Percentiles rank a stretch among this genome's conserved stretches.
Conservation (phyloP, 2,113 vertebrate genomes). For the Acanthochromis polyacanthus region DNA sequence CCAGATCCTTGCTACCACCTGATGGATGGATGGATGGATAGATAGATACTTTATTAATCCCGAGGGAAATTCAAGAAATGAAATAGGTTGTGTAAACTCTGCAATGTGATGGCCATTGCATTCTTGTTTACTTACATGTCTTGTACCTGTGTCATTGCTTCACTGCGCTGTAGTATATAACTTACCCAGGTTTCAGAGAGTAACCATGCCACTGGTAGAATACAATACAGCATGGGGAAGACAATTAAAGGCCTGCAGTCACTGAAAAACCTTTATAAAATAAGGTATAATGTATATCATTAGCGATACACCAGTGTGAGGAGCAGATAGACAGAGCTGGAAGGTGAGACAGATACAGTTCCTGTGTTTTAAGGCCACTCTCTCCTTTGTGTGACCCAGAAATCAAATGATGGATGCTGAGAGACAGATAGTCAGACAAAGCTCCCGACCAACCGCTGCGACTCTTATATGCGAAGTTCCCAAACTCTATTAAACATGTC, state of each 20-base stretch:
- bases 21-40: no score
- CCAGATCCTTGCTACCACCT: background rate
- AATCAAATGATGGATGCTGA: constrained; percentile 42
- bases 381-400: constrained; percentile 63
- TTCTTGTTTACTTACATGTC: no score
- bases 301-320: background rate
- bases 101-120: no score
- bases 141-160: background rate
- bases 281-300: background rate
- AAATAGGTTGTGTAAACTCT: no score
- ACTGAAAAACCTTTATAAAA: no score
- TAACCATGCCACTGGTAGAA: background rate
- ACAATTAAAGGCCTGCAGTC: no score
- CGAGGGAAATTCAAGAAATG: no score
- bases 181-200: background rate
- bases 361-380: constrained; percentile 22
- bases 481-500: constrained; percentile 83
- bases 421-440: constrained; percentile 17
- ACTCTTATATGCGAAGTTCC: constrained; percentile 69
- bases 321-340: background rate
- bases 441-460: constrained; percentile 72
- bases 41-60: no score
- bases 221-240: background rate
- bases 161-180: background rate
- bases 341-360: background rate